Percentiles rank a stretch among this genome's conserved stretches.
These are phyloP conservation scores for Ecdyonurus torrentis DNA, from an alignment of 2,888 invertebrate species.

Conservation along the genomic window DNA sequence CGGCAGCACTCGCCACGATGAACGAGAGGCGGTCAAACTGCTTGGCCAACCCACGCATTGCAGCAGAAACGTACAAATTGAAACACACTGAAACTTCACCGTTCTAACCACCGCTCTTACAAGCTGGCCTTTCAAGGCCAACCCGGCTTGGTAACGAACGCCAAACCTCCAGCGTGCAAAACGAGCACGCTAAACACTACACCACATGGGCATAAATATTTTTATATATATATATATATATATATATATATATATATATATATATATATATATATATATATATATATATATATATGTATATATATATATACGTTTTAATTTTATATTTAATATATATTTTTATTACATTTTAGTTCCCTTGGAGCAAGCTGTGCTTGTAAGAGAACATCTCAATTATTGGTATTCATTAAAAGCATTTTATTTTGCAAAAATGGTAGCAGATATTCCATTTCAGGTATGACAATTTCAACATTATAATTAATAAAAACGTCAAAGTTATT, in stretches of 20 bases:
- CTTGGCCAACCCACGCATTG: too few relatives aligned
- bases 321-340: background rate
- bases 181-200: too few relatives aligned
- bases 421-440: conserved; percentile 89
- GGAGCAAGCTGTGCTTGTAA: conserved; percentile 86
- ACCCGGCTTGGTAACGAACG: too few relatives aligned
- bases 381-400: conserved; percentile 95
- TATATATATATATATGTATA: background rate
- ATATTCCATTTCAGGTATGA: conserved; percentile 92
- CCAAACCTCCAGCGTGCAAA: too few relatives aligned
- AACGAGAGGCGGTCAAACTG: too few relatives aligned
- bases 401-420: conserved; percentile 94
- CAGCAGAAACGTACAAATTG: too few relatives aligned
- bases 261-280: background rate
- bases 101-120: too few relatives aligned
- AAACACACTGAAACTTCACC: too few relatives aligned
- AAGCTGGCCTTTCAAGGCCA: too few relatives aligned
- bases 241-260: background rate
- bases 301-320: background rate
- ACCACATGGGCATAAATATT: too few relatives aligned
- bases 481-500: too few relatives aligned
- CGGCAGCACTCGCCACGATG: too few relatives aligned
- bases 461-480: background rate
- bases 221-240: background rate
- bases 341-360: conserved; percentile 60